Evolutionary conservation across 2,888 invertebrate genomes (phyloP).

Genomic region (Erebia palarica): DNA sequence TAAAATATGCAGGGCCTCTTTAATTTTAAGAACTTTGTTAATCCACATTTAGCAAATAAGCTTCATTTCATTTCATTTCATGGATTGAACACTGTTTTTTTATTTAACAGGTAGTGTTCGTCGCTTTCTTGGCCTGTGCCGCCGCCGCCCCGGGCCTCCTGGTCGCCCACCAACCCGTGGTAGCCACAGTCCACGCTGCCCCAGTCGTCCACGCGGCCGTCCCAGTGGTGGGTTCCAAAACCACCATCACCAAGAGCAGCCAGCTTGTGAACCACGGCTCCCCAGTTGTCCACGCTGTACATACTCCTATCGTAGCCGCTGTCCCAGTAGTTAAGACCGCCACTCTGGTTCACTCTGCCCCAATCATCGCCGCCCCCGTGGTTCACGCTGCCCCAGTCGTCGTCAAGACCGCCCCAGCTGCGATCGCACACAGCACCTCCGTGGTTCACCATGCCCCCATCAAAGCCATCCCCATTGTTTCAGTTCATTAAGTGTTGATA

Average conservation of each 20-base stretch:
- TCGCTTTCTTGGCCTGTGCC: conserved; percentile 76
- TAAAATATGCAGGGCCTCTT: too few species aligned
- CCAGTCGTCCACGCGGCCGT: conserved; percentile 62
- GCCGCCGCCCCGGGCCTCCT: conserved; percentile 73
- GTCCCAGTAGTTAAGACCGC: conserved; percentile 45
- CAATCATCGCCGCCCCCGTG: conserved; percentile 51
- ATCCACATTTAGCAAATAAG: too few species aligned
- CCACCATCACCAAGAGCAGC: conserved; percentile 76
- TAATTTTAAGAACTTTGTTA: too few species aligned
- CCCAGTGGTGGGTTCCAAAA: conserved; percentile 60
- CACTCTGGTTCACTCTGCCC: conserved; percentile 53
- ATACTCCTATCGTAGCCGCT: conserved; percentile 48
- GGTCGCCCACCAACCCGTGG: conserved; percentile 63
- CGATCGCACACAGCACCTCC: conserved; percentile 69
- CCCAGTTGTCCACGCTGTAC: conserved; percentile 60
- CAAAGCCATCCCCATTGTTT: conserved; percentile 65
- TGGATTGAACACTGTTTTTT: not conserved
- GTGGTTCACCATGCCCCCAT: conserved; percentile 64
- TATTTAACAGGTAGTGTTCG: conserved; percentile 70
- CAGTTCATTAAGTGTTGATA: conserved; percentile 51
- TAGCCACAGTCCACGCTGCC: conserved; percentile 61
- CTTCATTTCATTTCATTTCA: too few species aligned
- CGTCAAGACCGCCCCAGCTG: conserved; percentile 68
- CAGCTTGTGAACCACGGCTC: conserved; percentile 73
- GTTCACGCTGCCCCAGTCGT: conserved; percentile 59